phyloP scores from a whole-genome alignment of 1,140 invertebrate species.

The Drosophila arawakana region DNA sequence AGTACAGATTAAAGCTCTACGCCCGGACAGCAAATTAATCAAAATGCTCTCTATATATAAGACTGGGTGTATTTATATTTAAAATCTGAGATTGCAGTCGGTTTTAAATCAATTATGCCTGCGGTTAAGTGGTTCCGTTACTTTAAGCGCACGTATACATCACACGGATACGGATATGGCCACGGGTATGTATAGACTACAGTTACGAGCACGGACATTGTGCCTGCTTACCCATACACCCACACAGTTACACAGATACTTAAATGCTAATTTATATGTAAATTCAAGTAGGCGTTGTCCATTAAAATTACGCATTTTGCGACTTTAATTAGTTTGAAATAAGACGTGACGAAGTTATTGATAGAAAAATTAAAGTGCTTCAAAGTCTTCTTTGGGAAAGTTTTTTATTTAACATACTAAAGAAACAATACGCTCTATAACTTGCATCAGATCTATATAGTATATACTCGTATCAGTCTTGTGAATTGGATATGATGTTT shows the following conservation, averaged over 20 bases:
- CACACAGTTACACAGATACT: background rate
- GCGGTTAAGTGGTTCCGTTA: conserved; percentile 38
- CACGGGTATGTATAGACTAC: background rate
- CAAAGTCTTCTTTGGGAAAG: conserved; percentile 9
- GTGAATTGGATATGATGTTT: conserved; percentile 3
- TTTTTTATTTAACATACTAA: conserved; percentile 23
- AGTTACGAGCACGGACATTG: conserved; percentile 3
- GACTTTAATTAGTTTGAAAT: conserved; percentile 21
- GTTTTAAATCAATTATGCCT: conserved; percentile 39
- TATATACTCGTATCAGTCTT: conserved; percentile 36
- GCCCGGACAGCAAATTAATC: conserved; percentile 3
- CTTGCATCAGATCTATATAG: background rate
- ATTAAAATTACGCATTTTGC: conserved; percentile 8
- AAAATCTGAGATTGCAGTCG: conserved; percentile 12
- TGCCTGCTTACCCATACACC: background rate
- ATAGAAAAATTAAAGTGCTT: background rate
- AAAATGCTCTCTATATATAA: conserved; percentile 12
- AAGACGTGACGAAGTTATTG: background rate
- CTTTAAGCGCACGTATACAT: conserved; percentile 30
- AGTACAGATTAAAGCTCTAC: background rate
- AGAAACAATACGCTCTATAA: conserved; percentile 7
- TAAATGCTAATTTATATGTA: conserved; percentile 14
- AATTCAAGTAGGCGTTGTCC: conserved; percentile 3
- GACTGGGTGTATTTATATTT: background rate
- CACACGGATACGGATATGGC: conserved; percentile 7